A percentile compares a stretch with the other conserved stretches of the same genome.
phyloP scores from a whole-genome alignment of 2,797 vertebrate genomes.

The Okamejei kenojei region DNA sequence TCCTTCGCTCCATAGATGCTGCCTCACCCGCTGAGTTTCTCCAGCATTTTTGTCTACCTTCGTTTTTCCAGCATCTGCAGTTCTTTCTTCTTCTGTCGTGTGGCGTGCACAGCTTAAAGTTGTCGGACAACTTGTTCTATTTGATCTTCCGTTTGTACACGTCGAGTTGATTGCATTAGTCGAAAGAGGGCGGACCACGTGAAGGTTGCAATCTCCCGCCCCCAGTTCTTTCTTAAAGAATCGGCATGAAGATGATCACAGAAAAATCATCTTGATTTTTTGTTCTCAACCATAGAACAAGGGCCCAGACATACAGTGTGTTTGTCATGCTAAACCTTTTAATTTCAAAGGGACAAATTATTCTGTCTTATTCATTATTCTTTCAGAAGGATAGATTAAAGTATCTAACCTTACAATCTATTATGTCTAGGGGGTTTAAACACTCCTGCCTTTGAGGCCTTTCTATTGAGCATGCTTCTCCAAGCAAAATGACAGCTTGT shows the following conservation, averaged over 20 bases:
- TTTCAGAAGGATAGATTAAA: background rate
- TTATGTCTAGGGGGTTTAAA: too few species aligned
- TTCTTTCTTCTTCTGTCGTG: too few species aligned
- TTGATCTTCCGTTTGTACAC: too few species aligned
- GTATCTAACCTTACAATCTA: background rate
- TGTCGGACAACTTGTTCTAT: too few species aligned
- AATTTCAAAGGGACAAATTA: background rate
- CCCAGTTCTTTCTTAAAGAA: background rate
- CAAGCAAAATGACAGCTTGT: background rate
- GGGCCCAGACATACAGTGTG: background rate
- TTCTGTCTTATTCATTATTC: background rate
- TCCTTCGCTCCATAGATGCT: too few species aligned
- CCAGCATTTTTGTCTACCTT: too few species aligned
- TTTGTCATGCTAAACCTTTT: background rate
- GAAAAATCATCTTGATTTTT: background rate
- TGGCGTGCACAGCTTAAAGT: too few species aligned
- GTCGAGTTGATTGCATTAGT: too few species aligned
- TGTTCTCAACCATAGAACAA: background rate
- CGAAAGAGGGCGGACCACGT: too few species aligned
- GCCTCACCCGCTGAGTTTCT: too few species aligned
- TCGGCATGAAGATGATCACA: background rate
- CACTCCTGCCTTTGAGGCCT: background rate
- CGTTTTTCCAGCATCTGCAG: too few species aligned
- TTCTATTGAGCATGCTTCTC: background rate
- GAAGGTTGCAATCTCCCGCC: too few species aligned